A percentile compares a stretch with the other conserved stretches of the same genome.
Evolutionary conservation across 2,797 vertebrate species (phyloP).

Genomic region (Sebastes minor): DNA sequence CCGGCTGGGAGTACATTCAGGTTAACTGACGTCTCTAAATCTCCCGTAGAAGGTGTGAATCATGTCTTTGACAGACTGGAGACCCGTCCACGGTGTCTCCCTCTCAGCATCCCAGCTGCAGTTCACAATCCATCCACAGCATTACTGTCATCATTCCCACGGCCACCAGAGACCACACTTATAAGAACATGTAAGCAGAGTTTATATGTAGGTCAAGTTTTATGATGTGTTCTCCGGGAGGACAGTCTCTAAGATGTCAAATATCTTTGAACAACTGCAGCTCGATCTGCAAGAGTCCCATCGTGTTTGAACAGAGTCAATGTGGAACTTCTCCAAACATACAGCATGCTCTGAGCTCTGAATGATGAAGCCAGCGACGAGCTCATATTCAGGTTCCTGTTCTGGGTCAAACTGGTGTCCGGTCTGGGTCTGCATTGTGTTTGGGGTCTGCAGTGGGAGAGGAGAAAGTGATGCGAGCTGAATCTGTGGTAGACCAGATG

Average conservation of each 20-base stretch:
- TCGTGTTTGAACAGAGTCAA: neutral
- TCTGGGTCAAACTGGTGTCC: conserved; percentile 1
- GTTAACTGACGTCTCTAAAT: neutral
- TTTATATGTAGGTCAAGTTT: neutral
- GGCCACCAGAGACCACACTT: neutral
- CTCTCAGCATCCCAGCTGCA: neutral
- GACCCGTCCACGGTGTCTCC: neutral
- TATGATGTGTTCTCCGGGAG: neutral
- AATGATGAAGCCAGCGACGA: neutral
- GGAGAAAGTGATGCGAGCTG: conserved; percentile 8
- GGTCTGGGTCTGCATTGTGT: neutral
- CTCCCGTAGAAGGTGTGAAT: neutral
- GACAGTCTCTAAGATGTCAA: neutral
- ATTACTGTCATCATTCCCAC: neutral
- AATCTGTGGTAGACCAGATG: conserved; percentile 52
- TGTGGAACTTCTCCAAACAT: neutral
- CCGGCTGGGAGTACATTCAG: too few relatives aligned
- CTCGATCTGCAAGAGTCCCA: neutral
- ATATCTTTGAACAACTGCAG: neutral
- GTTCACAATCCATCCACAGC: too few relatives aligned
- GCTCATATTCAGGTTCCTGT: neutral
- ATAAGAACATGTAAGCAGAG: neutral
- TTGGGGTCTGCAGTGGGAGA: neutral
- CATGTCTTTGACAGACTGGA: neutral
- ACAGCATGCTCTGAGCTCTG: too few relatives aligned